A percentile compares a stretch with the other conserved stretches of the same genome.
Conservation (phyloP, 2,113 vertebrate genomes). For the Ceyx cyanopectus region DNA sequence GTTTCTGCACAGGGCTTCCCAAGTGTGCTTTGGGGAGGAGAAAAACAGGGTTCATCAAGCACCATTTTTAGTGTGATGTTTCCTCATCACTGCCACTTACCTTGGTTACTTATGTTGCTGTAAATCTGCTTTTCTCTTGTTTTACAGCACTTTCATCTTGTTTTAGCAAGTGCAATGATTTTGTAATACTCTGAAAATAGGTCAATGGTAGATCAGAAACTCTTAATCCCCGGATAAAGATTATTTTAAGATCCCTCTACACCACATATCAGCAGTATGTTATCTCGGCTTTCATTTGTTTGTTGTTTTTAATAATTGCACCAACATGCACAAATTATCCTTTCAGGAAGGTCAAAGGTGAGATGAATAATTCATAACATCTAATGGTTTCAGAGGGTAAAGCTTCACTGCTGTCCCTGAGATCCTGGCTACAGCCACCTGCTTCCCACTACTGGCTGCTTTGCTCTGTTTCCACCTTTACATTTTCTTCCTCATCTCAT, state of each 20-base stretch:
- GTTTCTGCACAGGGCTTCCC: not conserved
- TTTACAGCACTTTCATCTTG: constrained; percentile 30
- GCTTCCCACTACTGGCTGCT: not conserved
- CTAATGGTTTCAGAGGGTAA: not conserved
- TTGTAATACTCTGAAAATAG: constrained; percentile 62
- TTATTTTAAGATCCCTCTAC: constrained; percentile 64
- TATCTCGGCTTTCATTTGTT: not conserved
- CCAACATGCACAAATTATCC: not conserved
- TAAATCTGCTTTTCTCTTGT: constrained; percentile 25
- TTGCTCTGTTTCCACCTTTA: not conserved
- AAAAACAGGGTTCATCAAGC: not conserved
- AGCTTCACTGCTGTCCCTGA: not conserved
- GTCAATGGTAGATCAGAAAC: constrained; percentile 69
- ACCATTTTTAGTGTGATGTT: not conserved
- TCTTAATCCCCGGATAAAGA: constrained; percentile 75
- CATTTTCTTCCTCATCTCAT: not conserved
- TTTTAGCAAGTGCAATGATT: constrained; percentile 27
- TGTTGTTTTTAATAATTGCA: constrained; percentile 16
- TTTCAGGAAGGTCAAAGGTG: constrained; percentile 11
- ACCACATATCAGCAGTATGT: not conserved
- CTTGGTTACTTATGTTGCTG: not conserved
- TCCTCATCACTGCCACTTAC: not conserved
- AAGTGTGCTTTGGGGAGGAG: not conserved
- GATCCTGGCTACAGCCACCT: not conserved
- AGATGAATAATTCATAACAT: not conserved